Percentiles rank a stretch among this genome's conserved stretches.
These are phyloP conservation scores for Periophthalmus modestus DNA, from an alignment of 2,113 vertebrate species.

Conservation along the genomic window DNA sequence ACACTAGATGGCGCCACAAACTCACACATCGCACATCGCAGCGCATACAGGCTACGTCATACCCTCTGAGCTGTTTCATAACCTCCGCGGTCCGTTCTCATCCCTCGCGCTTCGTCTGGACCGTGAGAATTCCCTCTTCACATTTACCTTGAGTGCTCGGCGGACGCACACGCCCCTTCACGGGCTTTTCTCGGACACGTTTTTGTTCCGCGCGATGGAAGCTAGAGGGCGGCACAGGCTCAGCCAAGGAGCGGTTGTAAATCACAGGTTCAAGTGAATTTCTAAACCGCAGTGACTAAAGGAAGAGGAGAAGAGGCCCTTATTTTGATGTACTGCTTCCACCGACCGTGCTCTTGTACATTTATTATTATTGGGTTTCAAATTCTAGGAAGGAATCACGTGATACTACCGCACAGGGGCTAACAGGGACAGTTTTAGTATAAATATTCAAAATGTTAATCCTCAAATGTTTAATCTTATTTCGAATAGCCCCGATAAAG, in stretches of 20 bases:
- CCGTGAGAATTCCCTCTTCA: constrained; percentile 12
- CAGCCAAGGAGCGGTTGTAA: constrained; percentile 16
- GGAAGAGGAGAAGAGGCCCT: not conserved
- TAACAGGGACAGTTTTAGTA: too few species aligned
- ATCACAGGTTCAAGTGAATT: constrained; percentile 26
- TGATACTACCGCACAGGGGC: too few species aligned
- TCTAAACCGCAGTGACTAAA: not conserved
- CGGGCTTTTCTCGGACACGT: constrained; percentile 7
- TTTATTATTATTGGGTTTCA: not conserved
- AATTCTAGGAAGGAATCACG: too few species aligned
- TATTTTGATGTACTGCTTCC: too few species aligned
- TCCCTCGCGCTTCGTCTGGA: not conserved
- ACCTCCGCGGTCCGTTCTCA: not conserved
- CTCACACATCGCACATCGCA: not conserved
- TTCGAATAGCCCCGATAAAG: too few species aligned
- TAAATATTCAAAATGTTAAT: too few species aligned
- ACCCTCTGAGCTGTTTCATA: not conserved
- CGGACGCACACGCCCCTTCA: not conserved
- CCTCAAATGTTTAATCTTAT: too few species aligned
- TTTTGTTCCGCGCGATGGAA: constrained; percentile 12
- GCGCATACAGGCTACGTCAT: not conserved
- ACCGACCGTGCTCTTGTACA: not conserved
- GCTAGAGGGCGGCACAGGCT: constrained; percentile 35
- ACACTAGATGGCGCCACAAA: constrained; percentile 42
- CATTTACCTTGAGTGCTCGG: constrained; percentile 44